Evolutionary conservation across 2,113 vertebrate species (phyloP).

Genomic region (Sapajus apella): DNA sequence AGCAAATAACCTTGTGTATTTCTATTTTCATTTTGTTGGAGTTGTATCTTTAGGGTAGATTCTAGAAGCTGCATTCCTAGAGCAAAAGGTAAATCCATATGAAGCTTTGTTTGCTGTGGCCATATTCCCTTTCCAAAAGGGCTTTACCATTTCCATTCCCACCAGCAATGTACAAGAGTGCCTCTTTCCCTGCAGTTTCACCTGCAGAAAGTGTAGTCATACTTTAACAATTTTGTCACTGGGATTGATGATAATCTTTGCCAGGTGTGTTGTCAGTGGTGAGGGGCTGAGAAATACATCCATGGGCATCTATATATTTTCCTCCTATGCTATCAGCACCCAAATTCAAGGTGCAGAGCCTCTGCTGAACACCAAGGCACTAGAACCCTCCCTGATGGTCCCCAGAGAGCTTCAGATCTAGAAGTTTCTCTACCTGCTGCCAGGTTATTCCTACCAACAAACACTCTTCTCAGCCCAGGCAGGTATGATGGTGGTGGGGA

Average conservation of each 20-base stretch:
- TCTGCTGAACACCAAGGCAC: neutral
- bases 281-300: neutral
- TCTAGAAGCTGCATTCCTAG: neutral
- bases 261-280: no score
- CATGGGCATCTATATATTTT: neutral
- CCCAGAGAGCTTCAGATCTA: neutral
- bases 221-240: neutral
- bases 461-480: neutral
- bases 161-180: no score
- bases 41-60: neutral
- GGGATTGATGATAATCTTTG: neutral
- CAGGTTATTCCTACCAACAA: neutral
- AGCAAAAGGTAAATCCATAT: fast-evolving
- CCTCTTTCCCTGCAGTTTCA: neutral
- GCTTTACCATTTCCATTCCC: no score
- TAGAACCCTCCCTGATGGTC: no score
- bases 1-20: neutral
- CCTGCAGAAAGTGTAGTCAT: fast-evolving
- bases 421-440: neutral
- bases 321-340: no score
- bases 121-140: neutral
- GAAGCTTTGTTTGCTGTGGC: neutral
- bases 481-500: no score
- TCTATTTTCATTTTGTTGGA: neutral
- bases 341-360: neutral